Evolutionary conservation across 2,888 invertebrate genomes (phyloP).

Genomic region (Pachymerium ferrugineum): DNA sequence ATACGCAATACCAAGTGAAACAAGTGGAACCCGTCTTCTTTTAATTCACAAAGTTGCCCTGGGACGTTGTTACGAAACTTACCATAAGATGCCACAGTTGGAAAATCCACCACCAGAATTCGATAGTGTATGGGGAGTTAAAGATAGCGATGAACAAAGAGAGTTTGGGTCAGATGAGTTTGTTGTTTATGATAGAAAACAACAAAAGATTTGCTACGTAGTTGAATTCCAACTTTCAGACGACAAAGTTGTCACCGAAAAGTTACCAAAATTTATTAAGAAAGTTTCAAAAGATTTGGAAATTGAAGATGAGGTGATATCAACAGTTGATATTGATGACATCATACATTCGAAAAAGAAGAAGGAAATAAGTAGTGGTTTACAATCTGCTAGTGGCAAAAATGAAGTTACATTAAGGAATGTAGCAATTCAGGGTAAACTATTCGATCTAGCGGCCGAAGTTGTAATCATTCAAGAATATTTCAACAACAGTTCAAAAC

Average conservation of each 20-base stretch:
- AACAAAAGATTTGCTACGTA: background rate
- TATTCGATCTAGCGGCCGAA: slow-evolving; percentile 29
- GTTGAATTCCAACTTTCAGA: slow-evolving; percentile 5
- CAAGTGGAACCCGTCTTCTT: background rate
- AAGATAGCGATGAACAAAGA: background rate
- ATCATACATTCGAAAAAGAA: background rate
- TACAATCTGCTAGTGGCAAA: background rate
- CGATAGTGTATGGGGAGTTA: background rate
- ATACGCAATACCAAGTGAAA: background rate
- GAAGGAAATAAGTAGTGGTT: background rate
- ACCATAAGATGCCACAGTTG: background rate
- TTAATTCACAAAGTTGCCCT: background rate
- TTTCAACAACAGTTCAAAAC: slow-evolving; percentile 1
- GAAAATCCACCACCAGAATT: background rate
- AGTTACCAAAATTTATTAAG: background rate
- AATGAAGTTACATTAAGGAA: background rate
- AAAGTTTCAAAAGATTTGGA: too few species aligned
- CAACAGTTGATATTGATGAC: background rate
- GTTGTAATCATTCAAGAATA: slow-evolving; percentile 36
- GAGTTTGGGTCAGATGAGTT: background rate
- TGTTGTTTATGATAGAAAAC: background rate
- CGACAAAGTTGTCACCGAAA: background rate
- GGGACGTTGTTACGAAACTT: background rate
- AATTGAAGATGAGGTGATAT: background rate
- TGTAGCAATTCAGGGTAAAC: background rate